A percentile compares a stretch with the other conserved stretches of the same genome.
These are phyloP conservation scores for Wasmannia auropunctata DNA, from an alignment of 1,140 invertebrate genomes.

Conservation along the genomic window DNA sequence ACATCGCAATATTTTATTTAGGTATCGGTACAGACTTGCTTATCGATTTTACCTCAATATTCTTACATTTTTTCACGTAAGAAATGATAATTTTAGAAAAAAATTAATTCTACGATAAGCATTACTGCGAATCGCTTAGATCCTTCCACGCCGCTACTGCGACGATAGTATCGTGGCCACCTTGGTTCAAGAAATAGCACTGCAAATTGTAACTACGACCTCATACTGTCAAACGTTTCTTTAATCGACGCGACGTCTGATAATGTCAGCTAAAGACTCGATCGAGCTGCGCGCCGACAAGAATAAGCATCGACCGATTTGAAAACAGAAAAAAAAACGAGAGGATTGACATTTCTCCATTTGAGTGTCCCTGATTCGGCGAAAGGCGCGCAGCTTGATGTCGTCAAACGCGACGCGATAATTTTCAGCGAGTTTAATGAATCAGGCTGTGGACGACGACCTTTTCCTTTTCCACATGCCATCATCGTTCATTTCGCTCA, in stretches of 20 bases:
- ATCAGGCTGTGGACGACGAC: not conserved
- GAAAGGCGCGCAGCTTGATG: not conserved
- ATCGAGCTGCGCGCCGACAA: not conserved
- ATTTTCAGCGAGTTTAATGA: conserved; percentile 17
- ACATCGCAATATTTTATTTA: not conserved
- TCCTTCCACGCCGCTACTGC: not conserved
- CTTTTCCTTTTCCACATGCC: not conserved
- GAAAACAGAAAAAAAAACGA: not conserved
- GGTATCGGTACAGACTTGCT: not conserved
- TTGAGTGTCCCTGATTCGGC: not conserved
- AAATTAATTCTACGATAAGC: not conserved
- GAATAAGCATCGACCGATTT: not conserved
- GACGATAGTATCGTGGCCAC: not conserved
- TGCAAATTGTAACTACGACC: not conserved
- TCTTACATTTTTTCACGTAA: not conserved
- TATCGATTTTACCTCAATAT: not conserved
- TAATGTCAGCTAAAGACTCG: not conserved
- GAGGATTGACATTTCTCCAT: not conserved
- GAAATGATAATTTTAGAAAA: not conserved
- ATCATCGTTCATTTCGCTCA: not conserved
- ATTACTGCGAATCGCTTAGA: not conserved
- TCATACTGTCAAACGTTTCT: not conserved
- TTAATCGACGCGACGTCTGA: not conserved
- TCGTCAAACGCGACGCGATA: not conserved
- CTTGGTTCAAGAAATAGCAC: not conserved